A percentile compares a stretch with the other conserved stretches of the same genome.
Evolutionary conservation across 2,888 invertebrate species (phyloP).

Genomic region (Ischnus inquisitorius): DNA sequence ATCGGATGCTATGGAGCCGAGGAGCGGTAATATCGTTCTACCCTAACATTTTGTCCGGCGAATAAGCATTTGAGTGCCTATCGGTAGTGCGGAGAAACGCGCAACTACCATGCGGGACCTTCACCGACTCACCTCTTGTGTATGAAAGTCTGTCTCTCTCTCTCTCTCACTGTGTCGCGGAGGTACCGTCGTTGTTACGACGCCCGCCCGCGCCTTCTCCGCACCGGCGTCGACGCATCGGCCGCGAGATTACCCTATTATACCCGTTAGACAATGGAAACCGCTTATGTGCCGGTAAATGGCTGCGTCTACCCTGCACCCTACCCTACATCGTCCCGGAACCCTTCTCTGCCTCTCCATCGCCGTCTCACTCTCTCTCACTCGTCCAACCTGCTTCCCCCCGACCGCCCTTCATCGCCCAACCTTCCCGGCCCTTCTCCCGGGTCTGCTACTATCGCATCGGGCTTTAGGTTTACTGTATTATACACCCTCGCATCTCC

Average conservation of each 20-base stretch:
- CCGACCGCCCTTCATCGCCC: conserved; percentile 30
- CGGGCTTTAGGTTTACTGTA: conserved; percentile 35
- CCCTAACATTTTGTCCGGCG: conserved; percentile 50
- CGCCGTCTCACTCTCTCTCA: conserved; percentile 59
- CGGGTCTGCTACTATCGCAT: conserved; percentile 43
- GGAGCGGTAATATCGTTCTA: conserved; percentile 27
- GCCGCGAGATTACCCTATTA: conserved; percentile 85
- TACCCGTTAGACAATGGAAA: conserved; percentile 84
- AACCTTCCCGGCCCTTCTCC: conserved; percentile 43
- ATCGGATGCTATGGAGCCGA: background rate
- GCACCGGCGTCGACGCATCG: conserved; percentile 82
- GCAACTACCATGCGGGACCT: conserved; percentile 20
- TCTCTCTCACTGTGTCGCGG: conserved; percentile 73
- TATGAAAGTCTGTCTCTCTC: conserved; percentile 72
- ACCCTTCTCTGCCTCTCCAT: conserved; percentile 63
- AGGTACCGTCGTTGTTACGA: conserved; percentile 42
- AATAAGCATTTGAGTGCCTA: conserved; percentile 50
- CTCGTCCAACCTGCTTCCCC: conserved; percentile 41
- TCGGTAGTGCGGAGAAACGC: conserved; percentile 34
- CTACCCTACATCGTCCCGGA: conserved; percentile 64
- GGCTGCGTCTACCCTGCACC: conserved; percentile 80
- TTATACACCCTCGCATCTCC: conserved; percentile 49
- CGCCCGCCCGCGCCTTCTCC: conserved; percentile 34
- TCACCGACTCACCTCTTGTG: conserved; percentile 50
- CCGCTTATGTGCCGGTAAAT: conserved; percentile 84